Base-by-base conservation (phyloP, 2,797 vertebrate genomes). In the Vespertilio murinus region DNA sequence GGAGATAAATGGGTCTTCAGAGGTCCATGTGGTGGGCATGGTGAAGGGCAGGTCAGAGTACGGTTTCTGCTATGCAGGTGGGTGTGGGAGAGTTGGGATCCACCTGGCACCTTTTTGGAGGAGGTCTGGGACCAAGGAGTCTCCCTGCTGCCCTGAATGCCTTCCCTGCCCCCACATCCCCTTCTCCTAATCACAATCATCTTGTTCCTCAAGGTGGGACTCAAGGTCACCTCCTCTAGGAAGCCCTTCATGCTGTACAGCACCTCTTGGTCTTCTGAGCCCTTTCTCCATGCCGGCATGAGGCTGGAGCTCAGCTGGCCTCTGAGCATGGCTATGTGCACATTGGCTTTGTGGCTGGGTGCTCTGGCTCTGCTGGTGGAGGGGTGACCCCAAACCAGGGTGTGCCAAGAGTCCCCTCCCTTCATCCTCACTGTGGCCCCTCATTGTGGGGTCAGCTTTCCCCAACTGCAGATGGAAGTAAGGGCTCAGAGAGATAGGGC, bases 211-310 rank as follows among this genome's bases (percentile, higher is more conserved):
- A 28, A 52, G 40, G 79, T 42, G 3, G 2, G 22, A 40, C 35
- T 52, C 64, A 71, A 78, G 59, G 73, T 42, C 65, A 35, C 73
- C 80, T 42, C 45, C 12, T 35, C 49, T 4, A 0, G 8, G 73
- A 59, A 45, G 65, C 6, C 45, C 12, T 17, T 35, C 5, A 0
- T 2, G 25, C 0, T 14, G 38, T 38, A 4, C 14, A 1, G 18
- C n/a, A 6, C 17, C 54, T 7, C 23, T 3, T 22, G 35, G 69
- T 28, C 70, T 47, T 70, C 59, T 2, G 9, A 25, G n/a, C 4
- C 35, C 13, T 1, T 77, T 14, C n/a, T 38, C 4, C 5, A 2
- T 18, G n/a, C 30, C 5, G 4, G 30, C 9, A 18, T 4, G 12
- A 3, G 38, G 40, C 25, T 73, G 5, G 42, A 3, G 30, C 70